Conservation (phyloP, 1,140 invertebrate genomes). For the Leptoteleia sp. region DNA sequence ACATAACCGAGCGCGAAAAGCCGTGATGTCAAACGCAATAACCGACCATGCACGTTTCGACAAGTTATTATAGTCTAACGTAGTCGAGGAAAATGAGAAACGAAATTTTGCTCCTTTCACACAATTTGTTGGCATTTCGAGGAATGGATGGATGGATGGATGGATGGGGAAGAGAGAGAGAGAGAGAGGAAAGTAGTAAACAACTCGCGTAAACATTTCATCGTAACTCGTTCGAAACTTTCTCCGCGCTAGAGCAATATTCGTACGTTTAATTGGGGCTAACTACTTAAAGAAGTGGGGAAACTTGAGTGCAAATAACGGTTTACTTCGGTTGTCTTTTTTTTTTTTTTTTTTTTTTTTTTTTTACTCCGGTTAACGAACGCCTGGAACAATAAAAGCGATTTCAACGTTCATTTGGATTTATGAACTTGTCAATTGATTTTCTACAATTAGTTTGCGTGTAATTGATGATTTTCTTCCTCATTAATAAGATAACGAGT, state of each 20-base stretch:
- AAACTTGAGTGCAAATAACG: constrained; percentile 47
- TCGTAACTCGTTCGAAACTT: constrained; percentile 43
- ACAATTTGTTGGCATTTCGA: too few relatives aligned
- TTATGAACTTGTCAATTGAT: too few relatives aligned
- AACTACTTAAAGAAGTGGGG: constrained; percentile 43
- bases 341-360: background rate
- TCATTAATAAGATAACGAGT: too few relatives aligned
- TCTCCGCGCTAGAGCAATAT: constrained; percentile 35
- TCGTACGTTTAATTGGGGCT: constrained; percentile 55
- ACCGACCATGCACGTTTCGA: too few relatives aligned
- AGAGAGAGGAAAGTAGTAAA: constrained; percentile 19
- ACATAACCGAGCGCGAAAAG: constrained; percentile 16
- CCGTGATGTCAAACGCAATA: constrained; percentile 44
- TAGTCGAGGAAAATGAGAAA: too few relatives aligned
- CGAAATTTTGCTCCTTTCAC: too few relatives aligned
- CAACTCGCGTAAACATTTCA: constrained; percentile 53
- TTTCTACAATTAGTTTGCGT: too few relatives aligned
- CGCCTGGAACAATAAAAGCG: constrained; percentile 34
- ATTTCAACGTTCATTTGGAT: constrained; percentile 39
- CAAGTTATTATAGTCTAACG: too few relatives aligned
- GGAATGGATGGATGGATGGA: too few relatives aligned
- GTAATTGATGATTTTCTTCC: too few relatives aligned
- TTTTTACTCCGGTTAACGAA: constrained; percentile 25
- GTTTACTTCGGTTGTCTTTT: constrained; percentile 18
- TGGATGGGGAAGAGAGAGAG: background rate